These are phyloP conservation scores for Tenthredo scrophulariae DNA, from an alignment of 2,888 invertebrate species.

Conservation along the genomic window DNA sequence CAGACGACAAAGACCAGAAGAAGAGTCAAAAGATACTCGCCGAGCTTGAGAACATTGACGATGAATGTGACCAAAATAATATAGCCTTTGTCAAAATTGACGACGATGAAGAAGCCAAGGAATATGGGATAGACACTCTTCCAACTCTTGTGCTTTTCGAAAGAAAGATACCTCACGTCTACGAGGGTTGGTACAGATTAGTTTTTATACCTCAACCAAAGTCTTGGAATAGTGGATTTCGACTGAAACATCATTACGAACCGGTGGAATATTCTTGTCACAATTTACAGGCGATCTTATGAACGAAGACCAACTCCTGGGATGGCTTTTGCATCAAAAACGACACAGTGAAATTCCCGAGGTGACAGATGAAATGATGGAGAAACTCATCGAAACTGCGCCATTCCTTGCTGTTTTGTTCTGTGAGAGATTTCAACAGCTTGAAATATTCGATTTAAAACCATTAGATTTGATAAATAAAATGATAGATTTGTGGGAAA, in stretches of 20 bases:
- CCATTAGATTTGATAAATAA: not conserved
- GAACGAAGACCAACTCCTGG: constrained; percentile 93
- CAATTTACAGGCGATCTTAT: constrained; percentile 86
- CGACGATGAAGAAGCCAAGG: constrained; percentile 92
- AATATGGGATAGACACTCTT: constrained; percentile 91
- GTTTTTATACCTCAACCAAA: not conserved
- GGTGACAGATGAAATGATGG: constrained; percentile 96
- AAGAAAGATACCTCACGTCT: constrained; percentile 82
- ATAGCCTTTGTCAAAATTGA: constrained; percentile 96
- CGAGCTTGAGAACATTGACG: constrained; percentile 95
- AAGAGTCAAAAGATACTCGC: constrained; percentile 91
- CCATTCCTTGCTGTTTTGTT: constrained; percentile 93
- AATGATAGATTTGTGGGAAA: constrained; percentile 29
- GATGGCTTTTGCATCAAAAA: constrained; percentile 95
- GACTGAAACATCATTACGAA: not conserved
- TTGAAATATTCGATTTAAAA: no score
- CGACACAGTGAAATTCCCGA: constrained; percentile 95
- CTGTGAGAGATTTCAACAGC: constrained; percentile 82
- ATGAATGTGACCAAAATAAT: constrained; percentile 94
- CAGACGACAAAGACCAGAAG: constrained; percentile 95
- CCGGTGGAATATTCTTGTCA: constrained; percentile 30
- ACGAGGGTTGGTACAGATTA: constrained; percentile 78
- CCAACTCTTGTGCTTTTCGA: constrained; percentile 91
- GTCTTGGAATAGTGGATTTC: not conserved
- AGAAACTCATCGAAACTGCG: constrained; percentile 89